Conservation (phyloP, 2,113 vertebrate genomes). For the Nesospiza acunhae region DNA sequence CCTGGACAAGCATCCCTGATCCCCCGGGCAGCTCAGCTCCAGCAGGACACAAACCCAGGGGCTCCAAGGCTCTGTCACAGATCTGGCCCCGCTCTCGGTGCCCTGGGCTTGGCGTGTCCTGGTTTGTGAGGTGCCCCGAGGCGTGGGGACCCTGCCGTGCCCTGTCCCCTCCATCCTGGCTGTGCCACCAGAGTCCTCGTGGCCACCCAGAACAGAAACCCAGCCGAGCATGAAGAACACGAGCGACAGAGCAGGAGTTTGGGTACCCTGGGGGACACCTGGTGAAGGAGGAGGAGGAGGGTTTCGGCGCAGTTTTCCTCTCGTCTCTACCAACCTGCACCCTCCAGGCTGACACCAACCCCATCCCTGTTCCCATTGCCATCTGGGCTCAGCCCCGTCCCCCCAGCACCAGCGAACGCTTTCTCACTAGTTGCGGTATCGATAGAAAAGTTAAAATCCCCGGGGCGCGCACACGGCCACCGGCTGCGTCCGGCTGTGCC, state of each 20-base stretch:
- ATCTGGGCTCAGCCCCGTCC: background rate
- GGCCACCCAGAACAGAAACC: background rate
- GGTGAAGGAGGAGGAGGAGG: background rate
- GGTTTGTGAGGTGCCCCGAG: background rate
- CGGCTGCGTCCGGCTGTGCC: background rate
- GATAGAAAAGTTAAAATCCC: constrained; percentile 66
- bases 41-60: background rate
- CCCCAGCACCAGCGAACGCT: background rate
- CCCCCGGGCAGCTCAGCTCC: background rate
- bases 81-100: rapidly evolving
- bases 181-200: background rate
- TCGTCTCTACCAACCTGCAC: background rate
- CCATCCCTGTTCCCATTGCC: background rate
- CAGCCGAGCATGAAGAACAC: background rate
- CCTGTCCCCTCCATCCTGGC: background rate
- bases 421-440: constrained; percentile 61
- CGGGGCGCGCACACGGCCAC: rapidly evolving
- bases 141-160: rapidly evolving
- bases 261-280: background rate
- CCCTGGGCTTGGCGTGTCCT: rapidly evolving
- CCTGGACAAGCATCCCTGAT: rapidly evolving
- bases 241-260: background rate
- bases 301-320: background rate
- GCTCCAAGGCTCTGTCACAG: background rate
- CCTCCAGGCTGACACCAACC: rapidly evolving